Base-by-base conservation (phyloP, 2,888 invertebrate species). In the Ypsolopha sequella region DNA sequence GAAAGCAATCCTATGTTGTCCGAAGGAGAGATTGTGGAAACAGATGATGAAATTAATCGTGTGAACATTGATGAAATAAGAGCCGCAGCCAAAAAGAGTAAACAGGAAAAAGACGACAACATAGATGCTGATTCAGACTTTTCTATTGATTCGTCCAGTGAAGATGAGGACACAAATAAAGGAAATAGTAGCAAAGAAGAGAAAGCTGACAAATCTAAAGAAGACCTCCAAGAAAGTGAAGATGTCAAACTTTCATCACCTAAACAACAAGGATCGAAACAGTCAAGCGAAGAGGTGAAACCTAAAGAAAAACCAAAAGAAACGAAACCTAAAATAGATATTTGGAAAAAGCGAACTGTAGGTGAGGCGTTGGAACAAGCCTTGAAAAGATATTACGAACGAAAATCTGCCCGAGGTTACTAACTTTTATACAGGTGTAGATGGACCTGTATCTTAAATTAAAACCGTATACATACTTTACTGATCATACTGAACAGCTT, bases 301-400 rank as follows among this genome's bases (percentile, higher is more conserved):
- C 51, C 52, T 51, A 51, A 58, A 39, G 56, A 61, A 13, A 54
- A 55, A 7, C 47, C 55, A 46, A 55, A 54, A 47, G 61, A 60
- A 48, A 62, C 68, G n/a, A 79, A 81, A 64, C 80, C 85, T 8
- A 92, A 91, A 80, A 78, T 89, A 54, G 90, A 92, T 66, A 91
- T 95, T 63, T 95, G 95, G 94, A 90, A 91, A 64, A 96, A 96
- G 66, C 88, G 95, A 60, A 96, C 95, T 35, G 91, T 95, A 11
- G 96, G 94, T 7, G 89, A 88, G 49, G 88, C 90, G 2, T 94
- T 92, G 73, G 92, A 93, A 53, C 91, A 90, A 53, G 95, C 96
- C 11, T 72, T 94, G 36, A 88, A 91, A 63, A 88, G 93, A 63
- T 95, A 94, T 76, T 92, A 91, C 68, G 89, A 91, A 65, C 89